Conservation (phyloP, 64 coral and sea anemone species). For the Astreopora myriophthalma region DNA sequence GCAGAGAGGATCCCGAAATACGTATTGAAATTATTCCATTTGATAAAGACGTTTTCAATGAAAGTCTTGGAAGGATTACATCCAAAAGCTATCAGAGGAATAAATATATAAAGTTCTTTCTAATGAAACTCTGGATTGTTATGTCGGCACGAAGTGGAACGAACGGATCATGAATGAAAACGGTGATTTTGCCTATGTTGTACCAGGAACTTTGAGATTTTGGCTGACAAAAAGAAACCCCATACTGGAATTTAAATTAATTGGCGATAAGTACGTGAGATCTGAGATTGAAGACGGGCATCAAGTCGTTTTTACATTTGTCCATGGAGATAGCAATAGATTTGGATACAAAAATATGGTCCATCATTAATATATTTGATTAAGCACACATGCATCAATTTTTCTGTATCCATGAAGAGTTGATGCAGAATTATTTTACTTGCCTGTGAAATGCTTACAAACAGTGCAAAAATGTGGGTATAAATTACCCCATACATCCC, state of each 20-base stretch:
- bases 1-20: constrained; percentile 36
- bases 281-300: constrained; percentile 35
- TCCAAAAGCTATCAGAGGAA: too few relatives aligned
- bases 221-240: constrained; percentile 12
- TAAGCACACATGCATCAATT: background rate
- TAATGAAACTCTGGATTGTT: background rate
- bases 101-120: too few relatives aligned
- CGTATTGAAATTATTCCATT: background rate
- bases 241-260: constrained; percentile 58
- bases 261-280: constrained; percentile 38
- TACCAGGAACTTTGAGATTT: background rate
- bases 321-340: constrained; percentile 60
- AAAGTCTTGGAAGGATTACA: too few relatives aligned
- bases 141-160: too few relatives aligned
- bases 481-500: background rate
- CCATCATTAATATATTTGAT: background rate
- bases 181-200: too few relatives aligned
- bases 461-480: background rate
- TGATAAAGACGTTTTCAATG: too few relatives aligned
- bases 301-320: constrained; percentile 60
- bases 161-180: too few relatives aligned
- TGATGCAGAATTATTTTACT: background rate
- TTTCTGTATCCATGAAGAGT: background rate
- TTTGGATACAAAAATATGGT: background rate
- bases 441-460: background rate